Evolutionary conservation across 2,888 invertebrate genomes (phyloP).

Genomic region (Leptopterna dolabrata): DNA sequence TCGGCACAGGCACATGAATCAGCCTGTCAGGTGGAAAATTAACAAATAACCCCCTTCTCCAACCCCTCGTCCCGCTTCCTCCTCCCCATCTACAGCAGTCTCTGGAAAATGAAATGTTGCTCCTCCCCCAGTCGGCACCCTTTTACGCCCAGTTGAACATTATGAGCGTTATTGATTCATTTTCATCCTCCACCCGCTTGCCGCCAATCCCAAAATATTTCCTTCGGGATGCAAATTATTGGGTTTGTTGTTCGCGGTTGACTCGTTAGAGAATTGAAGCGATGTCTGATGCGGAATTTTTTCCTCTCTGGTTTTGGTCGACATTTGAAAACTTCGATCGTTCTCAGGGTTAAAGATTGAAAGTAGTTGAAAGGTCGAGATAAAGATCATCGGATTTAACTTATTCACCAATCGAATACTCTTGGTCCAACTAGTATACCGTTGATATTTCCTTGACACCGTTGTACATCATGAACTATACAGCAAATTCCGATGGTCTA

Average conservation of each 20-base stretch:
- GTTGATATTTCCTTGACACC: too few relatives aligned
- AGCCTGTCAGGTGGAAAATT: conserved; percentile 47
- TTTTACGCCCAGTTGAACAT: conserved; percentile 34
- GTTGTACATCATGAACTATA: too few relatives aligned
- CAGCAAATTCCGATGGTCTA: too few relatives aligned
- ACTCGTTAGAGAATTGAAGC: conserved; percentile 23
- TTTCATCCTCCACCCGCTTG: background rate
- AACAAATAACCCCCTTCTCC: conserved; percentile 33
- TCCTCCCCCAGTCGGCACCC: conserved; percentile 13
- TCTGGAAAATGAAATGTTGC: conserved; percentile 25
- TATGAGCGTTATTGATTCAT: conserved; percentile 36
- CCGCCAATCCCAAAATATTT: background rate
- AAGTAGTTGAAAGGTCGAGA: too few relatives aligned
- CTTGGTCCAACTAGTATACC: too few relatives aligned
- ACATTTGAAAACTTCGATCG: too few relatives aligned
- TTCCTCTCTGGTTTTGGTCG: background rate
- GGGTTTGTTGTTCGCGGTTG: background rate
- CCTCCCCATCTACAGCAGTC: background rate
- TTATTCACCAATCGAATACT: too few relatives aligned
- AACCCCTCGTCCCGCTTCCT: background rate
- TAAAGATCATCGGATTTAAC: too few relatives aligned
- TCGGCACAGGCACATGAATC: conserved; percentile 40
- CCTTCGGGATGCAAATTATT: conserved; percentile 33
- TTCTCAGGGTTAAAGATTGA: too few relatives aligned
- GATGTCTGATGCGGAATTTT: background rate